Evolutionary conservation across 53 echinoderm and acorn worm genomes (phyloP), one percentile per base, ranked within the genome.

Genomic region (Echinarachnius parma): DNA sequence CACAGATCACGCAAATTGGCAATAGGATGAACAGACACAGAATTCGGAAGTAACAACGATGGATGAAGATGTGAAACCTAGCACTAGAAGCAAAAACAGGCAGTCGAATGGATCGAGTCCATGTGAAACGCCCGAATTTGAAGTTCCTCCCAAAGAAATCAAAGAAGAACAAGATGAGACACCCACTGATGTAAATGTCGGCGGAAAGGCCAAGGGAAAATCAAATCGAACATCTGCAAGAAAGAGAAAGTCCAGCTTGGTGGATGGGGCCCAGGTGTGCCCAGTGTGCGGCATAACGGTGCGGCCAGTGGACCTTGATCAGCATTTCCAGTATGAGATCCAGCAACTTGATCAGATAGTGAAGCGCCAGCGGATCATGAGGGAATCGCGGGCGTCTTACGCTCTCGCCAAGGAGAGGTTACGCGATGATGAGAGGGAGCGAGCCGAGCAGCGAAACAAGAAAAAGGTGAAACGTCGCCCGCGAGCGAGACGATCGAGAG

Each of bases 241-340:
- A 9, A 72, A 34, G 39, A 46, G 77, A 22, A 16, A 16, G 26
- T 21, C 62, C 4, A 39, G 35, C 23, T 19, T 32, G 1, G 25
- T 39, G 3, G 81, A 81, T 30, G 83, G 72, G 0, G 30, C 46
- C 27, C 75, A 75, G 27, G 76, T 77, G 14, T 93, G 93, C 55
- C 79, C 83, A 10, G 81, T 93, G 21, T 93, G 93, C 37, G 93
- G 93, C 10, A 46, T 93, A 28, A 93, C 93, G 3, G 86, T 93
- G 1, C 67, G 93, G 2, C 80, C 83, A 1, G 63, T 61, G 9
- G 93, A 93, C 65, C 60, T 93, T 8, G 86, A 83, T 16, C 52
- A 76, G 0, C 93, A 93, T 47, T 86, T 58, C 61, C 67, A 75
- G 20, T 77, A 79, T 9, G 93, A 93, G 72, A 62, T 93, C 20